Evolutionary conservation across 2,888 invertebrate genomes (phyloP).

Genomic region (Drosophila emarginata): DNA sequence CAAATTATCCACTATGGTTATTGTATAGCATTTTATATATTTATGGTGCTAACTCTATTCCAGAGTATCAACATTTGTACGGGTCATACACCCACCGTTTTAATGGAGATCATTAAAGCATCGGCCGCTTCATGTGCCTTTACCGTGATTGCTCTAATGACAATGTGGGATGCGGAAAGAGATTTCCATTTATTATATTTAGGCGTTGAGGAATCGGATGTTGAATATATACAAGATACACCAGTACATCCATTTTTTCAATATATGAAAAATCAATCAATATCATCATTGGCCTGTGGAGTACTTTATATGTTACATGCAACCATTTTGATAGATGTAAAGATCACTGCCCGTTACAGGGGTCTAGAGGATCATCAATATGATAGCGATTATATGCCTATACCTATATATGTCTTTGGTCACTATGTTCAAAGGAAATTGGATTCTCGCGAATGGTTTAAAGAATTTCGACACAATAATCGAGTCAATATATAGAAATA

Average conservation of each 20-base stretch:
- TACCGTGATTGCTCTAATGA: constrained; percentile 24
- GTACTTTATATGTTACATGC: constrained; percentile 51
- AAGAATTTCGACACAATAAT: constrained; percentile 11
- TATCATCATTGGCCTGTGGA: constrained; percentile 40
- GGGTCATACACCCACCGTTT: constrained; percentile 26
- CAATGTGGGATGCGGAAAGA: constrained; percentile 50
- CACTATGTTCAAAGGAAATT: constrained; percentile 25
- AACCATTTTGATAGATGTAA: constrained; percentile 38
- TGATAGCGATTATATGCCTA: constrained; percentile 13
- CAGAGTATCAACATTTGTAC: constrained; percentile 51
- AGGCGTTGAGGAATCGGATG: neutral
- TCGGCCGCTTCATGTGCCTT: constrained; percentile 22
- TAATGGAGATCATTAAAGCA: constrained; percentile 33
- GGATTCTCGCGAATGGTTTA: constrained; percentile 32
- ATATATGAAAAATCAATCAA: constrained; percentile 33
- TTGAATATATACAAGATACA: neutral
- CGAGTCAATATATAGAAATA: constrained; percentile 9
- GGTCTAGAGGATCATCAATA: neutral
- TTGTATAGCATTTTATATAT: constrained; percentile 34
- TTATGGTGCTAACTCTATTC: constrained; percentile 45
- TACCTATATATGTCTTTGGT: constrained; percentile 37
- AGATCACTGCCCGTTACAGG: constrained; percentile 19
- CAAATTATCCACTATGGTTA: constrained; percentile 22
- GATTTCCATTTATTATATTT: constrained; percentile 37
- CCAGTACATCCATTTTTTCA: constrained; percentile 30